phyloP scores from a whole-genome alignment of 2,888 invertebrate genomes.

The Copidosoma aretas region DNA sequence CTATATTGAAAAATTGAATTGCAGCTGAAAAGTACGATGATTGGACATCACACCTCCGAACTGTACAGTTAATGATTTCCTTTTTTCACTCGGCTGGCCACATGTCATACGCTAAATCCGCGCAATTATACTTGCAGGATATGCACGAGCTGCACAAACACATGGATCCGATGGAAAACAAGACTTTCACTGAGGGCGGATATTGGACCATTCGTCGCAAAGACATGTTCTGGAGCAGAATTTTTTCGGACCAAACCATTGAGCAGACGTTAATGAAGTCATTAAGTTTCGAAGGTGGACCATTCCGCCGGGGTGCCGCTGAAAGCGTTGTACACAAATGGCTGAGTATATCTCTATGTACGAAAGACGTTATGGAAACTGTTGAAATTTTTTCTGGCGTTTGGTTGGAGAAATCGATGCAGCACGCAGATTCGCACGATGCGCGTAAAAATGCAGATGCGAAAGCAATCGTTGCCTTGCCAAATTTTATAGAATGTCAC shows the following conservation, averaged over 20 bases:
- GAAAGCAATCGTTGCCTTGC: conserved; percentile 42
- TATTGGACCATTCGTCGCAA: conserved; percentile 42
- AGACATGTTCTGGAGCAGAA: conserved; percentile 42
- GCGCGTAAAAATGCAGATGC: conserved; percentile 45
- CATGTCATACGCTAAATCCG: conserved; percentile 44
- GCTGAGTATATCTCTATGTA: conserved; percentile 16
- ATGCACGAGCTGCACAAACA: conserved; percentile 21
- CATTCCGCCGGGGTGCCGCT: conserved; percentile 43
- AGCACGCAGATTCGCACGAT: conserved; percentile 47
- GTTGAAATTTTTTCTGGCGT: conserved; percentile 44
- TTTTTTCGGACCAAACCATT: conserved; percentile 43
- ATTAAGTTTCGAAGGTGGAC: conserved; percentile 48
- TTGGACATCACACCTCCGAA: conserved; percentile 41
- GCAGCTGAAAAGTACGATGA: conserved; percentile 44
- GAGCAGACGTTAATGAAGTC: conserved; percentile 44
- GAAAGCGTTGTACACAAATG: too few species aligned
- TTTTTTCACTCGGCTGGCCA: conserved; percentile 46
- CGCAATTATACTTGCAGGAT: conserved; percentile 45
- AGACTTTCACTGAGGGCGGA: conserved; percentile 37
- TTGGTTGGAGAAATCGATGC: conserved; percentile 43
- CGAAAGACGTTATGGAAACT: conserved; percentile 45
- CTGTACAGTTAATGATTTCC: conserved; percentile 41
- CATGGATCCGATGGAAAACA: conserved; percentile 23
- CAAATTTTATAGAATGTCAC: conserved; percentile 48
- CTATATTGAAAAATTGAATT: conserved; percentile 40